phyloP scores from a whole-genome alignment of 2,888 invertebrate genomes.

The Diarsia rubi region DNA sequence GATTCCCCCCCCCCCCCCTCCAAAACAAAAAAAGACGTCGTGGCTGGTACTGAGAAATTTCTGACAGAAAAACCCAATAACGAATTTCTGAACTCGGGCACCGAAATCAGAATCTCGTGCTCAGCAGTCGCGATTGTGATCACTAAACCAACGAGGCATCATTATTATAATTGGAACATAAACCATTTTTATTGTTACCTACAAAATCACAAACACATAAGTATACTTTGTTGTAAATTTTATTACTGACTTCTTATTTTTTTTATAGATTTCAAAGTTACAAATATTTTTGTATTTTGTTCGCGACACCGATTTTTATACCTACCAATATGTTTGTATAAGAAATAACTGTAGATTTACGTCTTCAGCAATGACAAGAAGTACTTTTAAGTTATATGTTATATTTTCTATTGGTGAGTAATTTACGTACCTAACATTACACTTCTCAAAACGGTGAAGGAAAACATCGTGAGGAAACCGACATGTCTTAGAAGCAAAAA shows the following conservation, averaged over 20 bases:
- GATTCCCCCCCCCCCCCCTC: too few relatives aligned
- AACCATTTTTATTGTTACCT: constrained; percentile 13
- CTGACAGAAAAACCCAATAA: too few relatives aligned
- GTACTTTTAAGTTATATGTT: constrained; percentile 6
- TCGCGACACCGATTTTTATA: background rate
- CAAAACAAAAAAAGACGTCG: too few relatives aligned
- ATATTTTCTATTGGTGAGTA: constrained; percentile 31
- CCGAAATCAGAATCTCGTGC: too few relatives aligned
- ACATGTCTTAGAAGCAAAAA: too few relatives aligned
- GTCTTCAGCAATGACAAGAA: background rate
- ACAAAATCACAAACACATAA: background rate
- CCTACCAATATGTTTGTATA: background rate
- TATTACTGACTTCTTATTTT: background rate
- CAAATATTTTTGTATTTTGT: background rate
- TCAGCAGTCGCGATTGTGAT: too few relatives aligned
- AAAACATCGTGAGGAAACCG: too few relatives aligned
- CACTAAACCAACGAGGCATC: background rate
- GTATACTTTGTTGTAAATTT: background rate
- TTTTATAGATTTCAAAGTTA: background rate
- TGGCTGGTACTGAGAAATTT: too few relatives aligned
- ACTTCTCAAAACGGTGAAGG: too few relatives aligned
- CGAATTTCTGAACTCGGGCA: too few relatives aligned
- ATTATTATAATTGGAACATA: background rate
- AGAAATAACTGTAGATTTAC: too few relatives aligned
- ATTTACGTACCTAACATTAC: too few relatives aligned